phyloP scores from a whole-genome alignment of 2,888 invertebrate species.

The Pyrrhosoma nymphula region DNA sequence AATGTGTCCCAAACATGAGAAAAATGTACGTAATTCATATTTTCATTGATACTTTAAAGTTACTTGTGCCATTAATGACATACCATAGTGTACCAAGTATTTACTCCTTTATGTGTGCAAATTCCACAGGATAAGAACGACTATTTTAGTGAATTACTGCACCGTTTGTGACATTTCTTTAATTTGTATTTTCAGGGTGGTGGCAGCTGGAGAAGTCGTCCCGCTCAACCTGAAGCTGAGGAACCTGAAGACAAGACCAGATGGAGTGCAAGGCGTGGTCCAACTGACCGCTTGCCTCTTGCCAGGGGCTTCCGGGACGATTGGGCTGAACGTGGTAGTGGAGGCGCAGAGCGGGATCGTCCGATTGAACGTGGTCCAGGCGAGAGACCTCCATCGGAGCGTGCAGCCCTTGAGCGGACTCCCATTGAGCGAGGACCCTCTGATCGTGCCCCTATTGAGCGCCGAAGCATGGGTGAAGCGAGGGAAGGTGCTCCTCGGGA shows the following conservation, averaged over 20 bases:
- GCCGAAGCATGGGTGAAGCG: neutral
- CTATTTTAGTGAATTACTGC: too few species aligned
- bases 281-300: neutral
- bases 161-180: too few species aligned
- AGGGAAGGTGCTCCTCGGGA: neutral
- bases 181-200: neutral
- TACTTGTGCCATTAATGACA: too few species aligned
- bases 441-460: neutral
- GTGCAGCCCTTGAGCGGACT: neutral
- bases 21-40: too few species aligned
- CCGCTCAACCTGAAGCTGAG: constrained; percentile 26
- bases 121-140: too few species aligned
- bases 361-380: neutral
- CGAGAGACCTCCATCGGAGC: neutral
- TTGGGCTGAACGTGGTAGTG: neutral
- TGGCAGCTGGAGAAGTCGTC: constrained; percentile 51
- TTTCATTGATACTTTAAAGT: too few species aligned
- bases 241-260: constrained; percentile 15
- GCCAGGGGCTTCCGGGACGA: neutral
- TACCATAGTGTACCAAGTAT: too few species aligned
- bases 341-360: neutral
- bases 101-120: too few species aligned
- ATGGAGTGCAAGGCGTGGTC: constrained; percentile 32
- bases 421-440: neutral
- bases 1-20: too few species aligned